Percentiles rank a stretch among this genome's conserved stretches.
These are phyloP conservation scores for Seladonia tumulorum DNA, from an alignment of 2,888 invertebrate genomes.

Conservation along the genomic window DNA sequence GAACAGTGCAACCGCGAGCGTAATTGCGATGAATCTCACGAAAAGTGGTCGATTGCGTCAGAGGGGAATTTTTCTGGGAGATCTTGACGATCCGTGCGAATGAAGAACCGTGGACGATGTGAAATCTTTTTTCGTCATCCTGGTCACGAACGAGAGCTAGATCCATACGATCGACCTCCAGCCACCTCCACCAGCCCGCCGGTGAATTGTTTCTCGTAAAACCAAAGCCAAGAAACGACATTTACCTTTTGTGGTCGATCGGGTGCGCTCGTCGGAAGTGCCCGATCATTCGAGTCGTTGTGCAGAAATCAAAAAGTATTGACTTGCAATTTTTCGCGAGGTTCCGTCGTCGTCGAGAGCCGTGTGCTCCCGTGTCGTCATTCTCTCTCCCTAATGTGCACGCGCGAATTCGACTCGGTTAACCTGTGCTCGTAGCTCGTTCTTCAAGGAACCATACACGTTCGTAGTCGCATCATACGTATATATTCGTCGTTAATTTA, in stretches of 20 bases:
- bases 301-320: not conserved
- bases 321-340: not conserved
- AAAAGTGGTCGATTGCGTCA: slow-evolving; percentile 10
- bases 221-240: slow-evolving; percentile 65
- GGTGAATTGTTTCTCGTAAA: slow-evolving; percentile 62
- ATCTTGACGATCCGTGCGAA: slow-evolving; percentile 15
- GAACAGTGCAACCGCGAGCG: not conserved
- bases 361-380: not conserved
- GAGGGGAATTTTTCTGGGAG: slow-evolving; percentile 10
- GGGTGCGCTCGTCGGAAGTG: slow-evolving; percentile 49
- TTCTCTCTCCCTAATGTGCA: not conserved
- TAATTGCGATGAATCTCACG: not conserved
- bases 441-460: not conserved
- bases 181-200: slow-evolving; percentile 64
- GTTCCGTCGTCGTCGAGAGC: not conserved
- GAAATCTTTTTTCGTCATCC: slow-evolving; percentile 72
- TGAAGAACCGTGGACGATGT: slow-evolving; percentile 60
- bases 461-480: not conserved
- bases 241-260: slow-evolving; percentile 72
- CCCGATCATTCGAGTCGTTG: not conserved
- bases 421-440: not conserved
- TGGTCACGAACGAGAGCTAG: slow-evolving; percentile 80
- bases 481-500: not conserved
- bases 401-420: not conserved
- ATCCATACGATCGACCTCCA: slow-evolving; percentile 80